These are phyloP conservation scores for Amphipyra berbera DNA, from an alignment of 2,888 invertebrate genomes.

Conservation along the genomic window DNA sequence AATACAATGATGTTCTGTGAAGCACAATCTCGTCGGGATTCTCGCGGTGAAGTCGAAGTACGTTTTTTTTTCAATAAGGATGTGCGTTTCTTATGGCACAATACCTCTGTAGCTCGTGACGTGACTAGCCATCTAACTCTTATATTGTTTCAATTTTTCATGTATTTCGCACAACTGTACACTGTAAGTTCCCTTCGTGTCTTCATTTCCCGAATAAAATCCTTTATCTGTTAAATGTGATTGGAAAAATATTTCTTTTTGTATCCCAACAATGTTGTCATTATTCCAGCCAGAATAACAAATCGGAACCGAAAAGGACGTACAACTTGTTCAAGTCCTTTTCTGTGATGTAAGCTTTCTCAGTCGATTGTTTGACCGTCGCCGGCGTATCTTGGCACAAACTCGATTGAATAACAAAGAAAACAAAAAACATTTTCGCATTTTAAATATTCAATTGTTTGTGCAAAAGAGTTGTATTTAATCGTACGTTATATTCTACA, in stretches of 20 bases:
- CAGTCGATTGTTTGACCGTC: slow-evolving; percentile 45
- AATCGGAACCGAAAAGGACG: slow-evolving; percentile 44
- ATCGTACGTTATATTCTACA: slow-evolving; percentile 6
- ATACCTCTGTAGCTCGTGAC: slow-evolving; percentile 32
- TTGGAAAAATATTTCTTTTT: slow-evolving; percentile 46
- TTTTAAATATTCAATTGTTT: slow-evolving; percentile 27
- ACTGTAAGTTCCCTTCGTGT: slow-evolving; percentile 4
- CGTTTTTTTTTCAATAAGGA: slow-evolving; percentile 30
- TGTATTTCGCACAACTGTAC: slow-evolving; percentile 21
- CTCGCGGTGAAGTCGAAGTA: slow-evolving; percentile 29
- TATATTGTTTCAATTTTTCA: slow-evolving; percentile 36
- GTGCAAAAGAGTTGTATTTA: slow-evolving; percentile 23
- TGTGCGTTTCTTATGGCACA: slow-evolving; percentile 21
- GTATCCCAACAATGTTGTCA: slow-evolving; percentile 32
- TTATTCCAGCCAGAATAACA: slow-evolving; percentile 42
- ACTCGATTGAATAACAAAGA: slow-evolving; percentile 43
- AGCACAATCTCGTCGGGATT: slow-evolving; percentile 14
- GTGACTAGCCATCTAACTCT: slow-evolving; percentile 11
- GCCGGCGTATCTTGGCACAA: slow-evolving; percentile 31
- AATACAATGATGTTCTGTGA: slow-evolving; percentile 33
- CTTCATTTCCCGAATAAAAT: slow-evolving; percentile 22
- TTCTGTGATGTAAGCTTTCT: slow-evolving; percentile 51
- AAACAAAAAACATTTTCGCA: slow-evolving; percentile 24
- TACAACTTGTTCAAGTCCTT: slow-evolving; percentile 46
- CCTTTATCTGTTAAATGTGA: slow-evolving; percentile 35